Evolutionary conservation across 1,140 invertebrate genomes (phyloP).

Genomic region (Saccostrea cuccullata): DNA sequence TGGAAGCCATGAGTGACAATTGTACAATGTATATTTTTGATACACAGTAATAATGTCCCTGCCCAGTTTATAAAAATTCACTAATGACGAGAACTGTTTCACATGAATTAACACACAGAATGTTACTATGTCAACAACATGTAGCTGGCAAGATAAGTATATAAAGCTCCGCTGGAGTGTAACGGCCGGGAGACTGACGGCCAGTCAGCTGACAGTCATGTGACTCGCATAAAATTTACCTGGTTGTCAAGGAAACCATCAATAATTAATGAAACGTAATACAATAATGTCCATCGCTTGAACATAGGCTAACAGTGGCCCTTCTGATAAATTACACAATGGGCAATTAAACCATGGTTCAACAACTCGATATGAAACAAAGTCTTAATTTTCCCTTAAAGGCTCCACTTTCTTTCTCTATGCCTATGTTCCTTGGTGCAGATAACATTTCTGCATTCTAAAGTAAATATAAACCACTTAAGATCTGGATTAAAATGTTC

Average conservation of each 20-base stretch:
- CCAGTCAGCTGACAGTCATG: constrained; percentile 21
- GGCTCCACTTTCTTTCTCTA: neutral
- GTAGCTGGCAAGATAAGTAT: neutral
- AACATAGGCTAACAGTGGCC: neutral
- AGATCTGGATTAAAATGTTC: neutral
- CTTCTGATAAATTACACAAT: neutral
- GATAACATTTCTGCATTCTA: neutral
- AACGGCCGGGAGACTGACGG: neutral
- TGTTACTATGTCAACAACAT: constrained; percentile 32
- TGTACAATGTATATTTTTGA: constrained; percentile 1
- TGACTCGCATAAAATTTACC: neutral
- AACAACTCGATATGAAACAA: neutral
- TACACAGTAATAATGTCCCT: neutral
- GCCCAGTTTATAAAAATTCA: constrained; percentile 19
- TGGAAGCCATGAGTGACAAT: constrained; percentile 32
- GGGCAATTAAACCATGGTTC: neutral
- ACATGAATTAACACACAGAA: constrained; percentile 33
- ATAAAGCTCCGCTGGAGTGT: neutral
- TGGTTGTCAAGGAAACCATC: constrained; percentile 30
- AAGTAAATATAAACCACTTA: neutral
- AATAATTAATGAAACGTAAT: constrained; percentile 24
- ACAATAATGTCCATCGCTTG: constrained; percentile 5
- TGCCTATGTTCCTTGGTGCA: neutral
- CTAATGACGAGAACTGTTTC: neutral
- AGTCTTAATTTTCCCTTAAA: neutral